A percentile compares a stretch with the other conserved stretches of the same genome.
phyloP scores from a whole-genome alignment of 2,888 invertebrate genomes.

The Mesorhabditis spiculigera region DNA sequence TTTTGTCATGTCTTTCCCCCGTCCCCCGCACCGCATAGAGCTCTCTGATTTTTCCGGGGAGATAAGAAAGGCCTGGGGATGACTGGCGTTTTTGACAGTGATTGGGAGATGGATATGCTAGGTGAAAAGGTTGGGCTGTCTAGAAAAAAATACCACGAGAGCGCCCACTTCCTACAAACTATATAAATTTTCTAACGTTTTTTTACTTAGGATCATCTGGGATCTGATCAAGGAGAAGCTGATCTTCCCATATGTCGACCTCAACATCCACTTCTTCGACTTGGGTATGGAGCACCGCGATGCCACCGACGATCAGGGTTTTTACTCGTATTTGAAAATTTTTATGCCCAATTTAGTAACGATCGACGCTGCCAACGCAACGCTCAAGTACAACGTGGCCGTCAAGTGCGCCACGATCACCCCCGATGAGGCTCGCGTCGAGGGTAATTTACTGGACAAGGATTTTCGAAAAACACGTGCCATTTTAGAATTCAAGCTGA shows the following conservation, averaged over 20 bases:
- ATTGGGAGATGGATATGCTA: too few species aligned
- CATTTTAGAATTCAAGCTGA: constrained; percentile 64
- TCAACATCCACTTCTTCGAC: constrained; percentile 88
- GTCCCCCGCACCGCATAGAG: too few species aligned
- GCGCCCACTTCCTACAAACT: too few species aligned
- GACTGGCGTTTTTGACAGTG: too few species aligned
- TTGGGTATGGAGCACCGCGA: constrained; percentile 92
- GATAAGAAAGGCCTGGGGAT: too few species aligned
- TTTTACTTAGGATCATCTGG: constrained; percentile 79
- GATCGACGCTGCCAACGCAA: constrained; percentile 89
- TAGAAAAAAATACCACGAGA: too few species aligned
- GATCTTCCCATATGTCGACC: constrained; percentile 89
- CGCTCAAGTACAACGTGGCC: constrained; percentile 94
- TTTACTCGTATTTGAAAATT: background rate
- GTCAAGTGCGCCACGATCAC: constrained; percentile 98
- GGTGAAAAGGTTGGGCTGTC: too few species aligned
- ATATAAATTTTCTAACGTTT: too few species aligned
- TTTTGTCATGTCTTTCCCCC: too few species aligned
- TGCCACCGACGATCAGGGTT: constrained; percentile 79
- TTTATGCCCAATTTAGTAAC: constrained; percentile 70
- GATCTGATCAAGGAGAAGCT: constrained; percentile 93
- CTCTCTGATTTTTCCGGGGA: too few species aligned
- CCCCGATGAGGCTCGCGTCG: constrained; percentile 91
- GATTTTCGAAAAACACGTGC: constrained; percentile 1
- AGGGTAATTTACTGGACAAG: constrained; percentile 61